phyloP scores from a whole-genome alignment of 1,140 invertebrate genomes.

The Coelopa frigida region DNA sequence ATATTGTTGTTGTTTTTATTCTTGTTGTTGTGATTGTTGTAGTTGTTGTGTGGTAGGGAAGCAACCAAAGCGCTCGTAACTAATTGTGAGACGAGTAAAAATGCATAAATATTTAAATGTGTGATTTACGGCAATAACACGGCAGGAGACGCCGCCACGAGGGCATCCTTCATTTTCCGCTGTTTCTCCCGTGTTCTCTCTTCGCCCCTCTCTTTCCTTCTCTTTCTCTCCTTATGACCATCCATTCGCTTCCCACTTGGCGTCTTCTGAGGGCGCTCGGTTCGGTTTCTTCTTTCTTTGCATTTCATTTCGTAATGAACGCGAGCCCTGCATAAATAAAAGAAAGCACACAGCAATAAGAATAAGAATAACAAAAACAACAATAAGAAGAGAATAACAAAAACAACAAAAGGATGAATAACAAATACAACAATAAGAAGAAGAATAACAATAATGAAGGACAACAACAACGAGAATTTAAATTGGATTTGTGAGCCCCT shows the following conservation, averaged over 20 bases:
- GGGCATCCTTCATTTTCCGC: slow-evolving; percentile 8
- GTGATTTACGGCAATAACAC: slow-evolving; percentile 45
- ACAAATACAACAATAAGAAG: background rate
- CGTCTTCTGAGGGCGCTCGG: background rate
- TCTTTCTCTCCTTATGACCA: background rate
- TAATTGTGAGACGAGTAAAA: slow-evolving; percentile 45
- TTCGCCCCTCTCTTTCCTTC: background rate
- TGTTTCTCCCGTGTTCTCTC: background rate
- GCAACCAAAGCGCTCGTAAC: slow-evolving; percentile 20
- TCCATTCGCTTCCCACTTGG: background rate
- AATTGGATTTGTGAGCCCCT: slow-evolving; percentile 44
- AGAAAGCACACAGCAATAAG: background rate
- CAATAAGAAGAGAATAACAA: background rate
- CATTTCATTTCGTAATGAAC: background rate
- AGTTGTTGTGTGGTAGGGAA: background rate
- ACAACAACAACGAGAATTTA: slow-evolving; percentile 23
- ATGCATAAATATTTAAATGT: slow-evolving; percentile 46
- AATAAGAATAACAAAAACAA: background rate
- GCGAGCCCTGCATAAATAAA: background rate
- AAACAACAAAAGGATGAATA: slow-evolving; percentile 3
- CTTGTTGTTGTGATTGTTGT: slow-evolving; percentile 26
- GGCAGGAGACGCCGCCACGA: slow-evolving; percentile 28
- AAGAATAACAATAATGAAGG: background rate
- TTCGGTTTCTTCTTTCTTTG: background rate
- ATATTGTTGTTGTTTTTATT: background rate